Evolutionary conservation across 2,113 vertebrate species (phyloP), one percentile per base, ranked within the genome.

Genomic region (Erinaceus europaeus): DNA sequence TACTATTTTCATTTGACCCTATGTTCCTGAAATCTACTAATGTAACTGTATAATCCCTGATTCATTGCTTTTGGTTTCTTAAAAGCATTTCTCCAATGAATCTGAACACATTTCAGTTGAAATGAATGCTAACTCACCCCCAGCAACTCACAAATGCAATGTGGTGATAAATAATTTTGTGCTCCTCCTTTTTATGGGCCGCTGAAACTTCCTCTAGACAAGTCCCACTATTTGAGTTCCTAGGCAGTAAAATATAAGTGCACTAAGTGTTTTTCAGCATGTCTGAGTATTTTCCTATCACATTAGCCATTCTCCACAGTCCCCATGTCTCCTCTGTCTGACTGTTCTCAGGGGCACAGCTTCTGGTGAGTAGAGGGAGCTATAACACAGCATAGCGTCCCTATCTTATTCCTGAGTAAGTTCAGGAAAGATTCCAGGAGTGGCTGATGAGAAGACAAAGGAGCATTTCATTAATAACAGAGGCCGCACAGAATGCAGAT

Each of bases 211-310:
- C 46, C 29, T 80, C 25, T 42, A 82, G 23, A 61, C 52, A 53
- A 29, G 29, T 59, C 20, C 34, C 27, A 75, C 68, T 40, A 89
- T 40, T 75, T 79, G 20, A 69, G 72, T 61, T 52, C 14, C 52
- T 44, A 21, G n/a, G 21, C 34, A 23, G 32, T 80, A 55, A 92
- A 75, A 62, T 32, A 23, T 11, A 61, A 68, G 11, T 69, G 38
- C 75, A 10, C 32, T 21, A 6, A 75, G 23, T 75, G 53, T 15
- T 29, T n/a, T 46, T 69, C 25, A 11, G 10, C 5, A 61, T 79
- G 20, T 13, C 2, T 18, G 36, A n/a, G 1, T 6, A 5, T 2
- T 4, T 18, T 67, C 36, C 36, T 21, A 40, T 27, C 17, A 1
- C 3, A 7, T 25, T 15, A 61, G 15, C 38, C 36, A 12, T n/a